phyloP scores from a whole-genome alignment of 37 sponge, comb jelly and placozoan genomes.

The Axinella damicornis region DNA sequence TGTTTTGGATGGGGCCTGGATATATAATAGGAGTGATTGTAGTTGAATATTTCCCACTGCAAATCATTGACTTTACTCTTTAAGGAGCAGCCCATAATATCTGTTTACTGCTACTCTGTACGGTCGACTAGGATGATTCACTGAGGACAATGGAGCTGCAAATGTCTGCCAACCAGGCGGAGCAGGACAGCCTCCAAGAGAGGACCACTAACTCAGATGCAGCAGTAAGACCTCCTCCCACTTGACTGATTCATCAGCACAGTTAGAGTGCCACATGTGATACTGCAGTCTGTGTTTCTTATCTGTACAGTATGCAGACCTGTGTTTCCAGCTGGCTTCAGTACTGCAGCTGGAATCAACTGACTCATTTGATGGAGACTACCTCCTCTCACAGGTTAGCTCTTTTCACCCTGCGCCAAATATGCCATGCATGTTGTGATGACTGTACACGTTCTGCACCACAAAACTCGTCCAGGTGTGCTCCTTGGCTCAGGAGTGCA shows the following conservation, averaged over 20 bases:
- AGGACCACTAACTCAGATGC: conserved; percentile 24
- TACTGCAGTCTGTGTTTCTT: neutral
- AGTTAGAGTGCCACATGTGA: neutral
- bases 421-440: no score
- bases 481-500: conserved; percentile 17
- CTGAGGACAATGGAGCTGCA: neutral
- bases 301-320: conserved; percentile 49
- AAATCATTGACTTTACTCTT: no score
- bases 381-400: conserved; percentile 44
- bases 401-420: no score
- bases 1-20: no score
- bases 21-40: no score
- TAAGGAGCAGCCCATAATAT: no score
- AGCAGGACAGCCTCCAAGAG: conserved; percentile 15
- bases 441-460: no score
- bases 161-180: conserved; percentile 24
- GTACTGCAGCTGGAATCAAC: conserved; percentile 20
- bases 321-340: conserved; percentile 43
- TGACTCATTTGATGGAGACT: conserved; percentile 45
- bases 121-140: neutral
- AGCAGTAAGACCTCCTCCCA: conserved; percentile 25
- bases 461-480: conserved; percentile 41
- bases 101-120: neutral
- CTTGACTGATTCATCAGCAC: neutral
- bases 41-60: no score